A percentile compares a stretch with the other conserved stretches of the same genome.
Evolutionary conservation across 1,140 invertebrate species (phyloP).

Genomic region (Neodiprion virginianus): DNA sequence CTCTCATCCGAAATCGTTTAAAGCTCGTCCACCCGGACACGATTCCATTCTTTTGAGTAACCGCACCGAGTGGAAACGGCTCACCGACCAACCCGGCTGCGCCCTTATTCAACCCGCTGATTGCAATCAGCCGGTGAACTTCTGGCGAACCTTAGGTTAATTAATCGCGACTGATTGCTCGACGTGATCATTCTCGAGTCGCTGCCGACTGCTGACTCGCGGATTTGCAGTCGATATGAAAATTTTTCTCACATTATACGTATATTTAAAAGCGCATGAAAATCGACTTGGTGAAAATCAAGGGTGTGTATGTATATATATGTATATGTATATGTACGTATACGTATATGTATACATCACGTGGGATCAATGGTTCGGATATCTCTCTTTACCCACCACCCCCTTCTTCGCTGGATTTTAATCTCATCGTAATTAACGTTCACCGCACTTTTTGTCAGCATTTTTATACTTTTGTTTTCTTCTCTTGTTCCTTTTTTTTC

Average conservation of each 20-base stretch:
- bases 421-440: too few relatives aligned
- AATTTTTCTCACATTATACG: constrained; percentile 27
- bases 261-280: too few relatives aligned
- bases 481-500: too few relatives aligned
- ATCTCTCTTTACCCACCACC: too few relatives aligned
- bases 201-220: constrained; percentile 39
- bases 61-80: too few relatives aligned
- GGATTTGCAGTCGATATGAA: constrained; percentile 34
- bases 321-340: neutral
- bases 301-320: neutral
- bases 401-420: too few relatives aligned
- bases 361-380: neutral
- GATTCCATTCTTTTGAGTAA: too few relatives aligned
- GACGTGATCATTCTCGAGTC: constrained; percentile 41
- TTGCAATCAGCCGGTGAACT: constrained; percentile 41
- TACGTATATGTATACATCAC: neutral
- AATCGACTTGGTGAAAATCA: too few relatives aligned
- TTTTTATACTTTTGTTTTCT: too few relatives aligned
- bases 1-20: too few relatives aligned
- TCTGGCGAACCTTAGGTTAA: constrained; percentile 41
- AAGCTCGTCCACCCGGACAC: too few relatives aligned
- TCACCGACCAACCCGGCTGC: neutral
- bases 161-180: constrained; percentile 55
- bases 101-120: neutral
- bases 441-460: too few relatives aligned